Conservation (phyloP, 1,140 invertebrate species). For the Babylonia areolata region DNA sequence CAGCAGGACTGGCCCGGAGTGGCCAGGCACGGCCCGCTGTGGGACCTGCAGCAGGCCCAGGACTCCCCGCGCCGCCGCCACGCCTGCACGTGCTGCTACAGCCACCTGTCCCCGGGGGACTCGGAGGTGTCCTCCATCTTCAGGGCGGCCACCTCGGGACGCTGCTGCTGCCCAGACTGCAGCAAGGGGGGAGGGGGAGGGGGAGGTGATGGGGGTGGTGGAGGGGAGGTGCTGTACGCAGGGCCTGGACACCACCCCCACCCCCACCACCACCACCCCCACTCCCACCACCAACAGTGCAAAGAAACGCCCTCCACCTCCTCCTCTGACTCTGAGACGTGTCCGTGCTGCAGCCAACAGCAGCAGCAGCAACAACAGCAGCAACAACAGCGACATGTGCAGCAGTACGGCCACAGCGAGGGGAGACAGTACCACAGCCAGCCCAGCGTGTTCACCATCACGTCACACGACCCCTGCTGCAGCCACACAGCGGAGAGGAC, state of each 20-base stretch:
- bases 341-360: background rate
- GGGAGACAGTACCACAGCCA: slow-evolving; percentile 10
- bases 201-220: background rate
- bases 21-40: background rate
- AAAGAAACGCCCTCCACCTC: background rate
- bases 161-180: background rate
- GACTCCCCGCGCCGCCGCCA: background rate
- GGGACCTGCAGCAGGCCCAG: background rate
- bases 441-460: slow-evolving; percentile 7
- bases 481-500: no score
- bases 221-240: slow-evolving; percentile 12
- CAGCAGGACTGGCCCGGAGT: background rate
- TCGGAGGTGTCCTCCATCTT: slow-evolving; percentile 29
- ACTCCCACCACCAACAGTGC: background rate
- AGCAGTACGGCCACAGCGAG: background rate
- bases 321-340: background rate
- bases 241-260: background rate
- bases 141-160: background rate
- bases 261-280: background rate
- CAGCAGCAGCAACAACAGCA: background rate
- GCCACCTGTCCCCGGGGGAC: slow-evolving; percentile 17
- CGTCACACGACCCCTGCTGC: background rate
- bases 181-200: background rate
- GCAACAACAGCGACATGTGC: background rate
- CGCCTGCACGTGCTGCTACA: background rate